Base-by-base conservation (phyloP, 2,888 invertebrate genomes). In the Gymnosoma rotundatum region DNA sequence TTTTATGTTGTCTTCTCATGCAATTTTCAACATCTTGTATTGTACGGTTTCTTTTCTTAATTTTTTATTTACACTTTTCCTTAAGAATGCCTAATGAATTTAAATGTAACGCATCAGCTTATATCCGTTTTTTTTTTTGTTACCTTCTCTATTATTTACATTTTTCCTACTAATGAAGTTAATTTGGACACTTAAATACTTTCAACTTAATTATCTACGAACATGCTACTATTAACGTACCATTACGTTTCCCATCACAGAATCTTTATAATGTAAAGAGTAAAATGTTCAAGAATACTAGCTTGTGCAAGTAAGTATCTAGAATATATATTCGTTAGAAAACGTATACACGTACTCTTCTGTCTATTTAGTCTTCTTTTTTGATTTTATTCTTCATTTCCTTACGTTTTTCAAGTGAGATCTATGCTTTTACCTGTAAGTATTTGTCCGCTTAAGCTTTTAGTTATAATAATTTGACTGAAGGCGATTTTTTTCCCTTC, bases 41-140 rank as follows among this genome's bases (percentile, higher is more conserved):
- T 16, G 14, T 2, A 21, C n/a, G 21, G 32, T 45, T 48, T 80
- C 20, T 25, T 18, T 20, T 38, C 16, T 38, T 21, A 42, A 10
- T 1, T 70, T 16, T n/a, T 69, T n/a, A 8, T 42, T 42, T 42
- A 42, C 12, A 42, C 10, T 63, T 70, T 61, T 78, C 69, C 48
- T 21, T 58, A 12, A 69, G 63, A 67, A 84, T 36, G 50, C 73
- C 70, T 84, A 84, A 81, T 84, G 78, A 81, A 81, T 84, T 81
- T 73, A 81, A 81, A 84, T 84, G 80, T 81, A 73, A 84, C 63
- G 80, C 80, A 80, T 84, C 78, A 78, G 67, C 60, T 78, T 64
- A 74, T 74, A 84, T 84, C 84, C 81, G 78, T 70, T 6, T 83
- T 32, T 36, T 60, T 20, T 36, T 25, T 58, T 48, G 3, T 42